A percentile compares a stretch with the other conserved stretches of the same genome.
Conservation (phyloP, 2,888 invertebrate genomes). For the Tetramorium bicarinatum region DNA sequence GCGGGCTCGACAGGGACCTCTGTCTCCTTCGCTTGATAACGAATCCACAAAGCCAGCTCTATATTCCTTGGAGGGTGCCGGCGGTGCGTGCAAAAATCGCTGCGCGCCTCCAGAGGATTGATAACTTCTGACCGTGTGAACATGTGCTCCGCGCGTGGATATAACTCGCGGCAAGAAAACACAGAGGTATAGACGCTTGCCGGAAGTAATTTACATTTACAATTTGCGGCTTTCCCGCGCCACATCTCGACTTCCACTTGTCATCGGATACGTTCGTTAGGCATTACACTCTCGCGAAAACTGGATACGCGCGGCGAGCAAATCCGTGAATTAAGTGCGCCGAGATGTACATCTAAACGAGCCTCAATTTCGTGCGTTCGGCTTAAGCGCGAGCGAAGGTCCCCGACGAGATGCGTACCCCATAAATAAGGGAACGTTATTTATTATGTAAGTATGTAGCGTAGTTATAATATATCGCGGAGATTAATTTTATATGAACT, state of each 20-base stretch:
- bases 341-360: constrained; percentile 35
- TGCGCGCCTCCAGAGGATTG: constrained; percentile 36
- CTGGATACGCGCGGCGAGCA: background rate
- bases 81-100: constrained; percentile 56
- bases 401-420: background rate
- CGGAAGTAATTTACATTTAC: constrained; percentile 46
- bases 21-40: constrained; percentile 73
- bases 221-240: constrained; percentile 7
- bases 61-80: constrained; percentile 50
- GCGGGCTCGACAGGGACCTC: constrained; percentile 75
- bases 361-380: constrained; percentile 37
- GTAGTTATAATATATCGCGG: constrained; percentile 6
- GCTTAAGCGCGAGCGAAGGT: constrained; percentile 27
- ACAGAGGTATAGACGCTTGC: constrained; percentile 15
- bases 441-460: constrained; percentile 13
- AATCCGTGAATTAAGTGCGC: constrained; percentile 32
- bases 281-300: constrained; percentile 4
- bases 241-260: background rate
- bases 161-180: constrained; percentile 6
- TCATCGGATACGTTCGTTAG: constrained; percentile 24
- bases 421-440: constrained; percentile 24
- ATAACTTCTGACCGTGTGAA: constrained; percentile 56
- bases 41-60: constrained; percentile 71
- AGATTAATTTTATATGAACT: constrained; percentile 30
- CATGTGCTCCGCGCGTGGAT: background rate